A percentile compares a stretch with the other conserved stretches of the same genome.
Evolutionary conservation across 2,113 vertebrate species (phyloP).

Genomic region (Cynoglossus semilaevis): DNA sequence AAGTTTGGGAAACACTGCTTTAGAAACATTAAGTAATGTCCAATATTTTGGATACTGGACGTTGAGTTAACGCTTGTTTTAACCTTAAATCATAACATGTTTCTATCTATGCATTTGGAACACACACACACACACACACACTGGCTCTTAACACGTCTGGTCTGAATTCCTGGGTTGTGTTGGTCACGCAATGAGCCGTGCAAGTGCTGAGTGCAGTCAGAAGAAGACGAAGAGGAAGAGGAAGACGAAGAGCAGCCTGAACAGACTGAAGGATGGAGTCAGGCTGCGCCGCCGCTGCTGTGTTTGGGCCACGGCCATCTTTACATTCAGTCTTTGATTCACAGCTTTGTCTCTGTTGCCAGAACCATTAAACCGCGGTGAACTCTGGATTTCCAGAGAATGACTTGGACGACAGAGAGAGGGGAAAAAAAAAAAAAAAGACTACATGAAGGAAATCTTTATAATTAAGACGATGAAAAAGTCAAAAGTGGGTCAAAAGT

Average conservation of each 20-base stretch:
- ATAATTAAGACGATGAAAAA: not conserved
- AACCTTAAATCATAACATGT: not conserved
- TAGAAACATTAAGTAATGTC: too few relatives aligned
- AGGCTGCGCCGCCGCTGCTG: constrained; percentile 13
- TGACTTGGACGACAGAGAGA: constrained; percentile 21
- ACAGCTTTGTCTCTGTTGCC: constrained; percentile 14
- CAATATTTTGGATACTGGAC: too few relatives aligned
- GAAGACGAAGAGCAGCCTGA: not conserved
- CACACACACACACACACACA: constrained; percentile 19
- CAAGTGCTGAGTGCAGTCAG: constrained; percentile 25
- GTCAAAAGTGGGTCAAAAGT: not conserved
- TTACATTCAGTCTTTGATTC: constrained; percentile 50
- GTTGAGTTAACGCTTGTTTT: too few relatives aligned
- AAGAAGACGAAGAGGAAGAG: constrained; percentile 20
- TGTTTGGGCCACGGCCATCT: constrained; percentile 37
- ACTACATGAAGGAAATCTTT: constrained; percentile 1
- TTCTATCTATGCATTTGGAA: not conserved
- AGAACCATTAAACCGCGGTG: constrained; percentile 30
- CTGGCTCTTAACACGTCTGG: constrained; percentile 20
- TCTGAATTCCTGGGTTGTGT: constrained; percentile 46
- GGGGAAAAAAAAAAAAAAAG: constrained; percentile 17
- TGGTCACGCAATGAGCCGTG: constrained; percentile 44
- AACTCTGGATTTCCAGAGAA: constrained; percentile 36
- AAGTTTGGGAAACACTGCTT: too few relatives aligned
- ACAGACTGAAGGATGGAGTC: constrained; percentile 24